Conservation (phyloP, 2,797 vertebrate species). For the Heteromormyrus szaboi region DNA sequence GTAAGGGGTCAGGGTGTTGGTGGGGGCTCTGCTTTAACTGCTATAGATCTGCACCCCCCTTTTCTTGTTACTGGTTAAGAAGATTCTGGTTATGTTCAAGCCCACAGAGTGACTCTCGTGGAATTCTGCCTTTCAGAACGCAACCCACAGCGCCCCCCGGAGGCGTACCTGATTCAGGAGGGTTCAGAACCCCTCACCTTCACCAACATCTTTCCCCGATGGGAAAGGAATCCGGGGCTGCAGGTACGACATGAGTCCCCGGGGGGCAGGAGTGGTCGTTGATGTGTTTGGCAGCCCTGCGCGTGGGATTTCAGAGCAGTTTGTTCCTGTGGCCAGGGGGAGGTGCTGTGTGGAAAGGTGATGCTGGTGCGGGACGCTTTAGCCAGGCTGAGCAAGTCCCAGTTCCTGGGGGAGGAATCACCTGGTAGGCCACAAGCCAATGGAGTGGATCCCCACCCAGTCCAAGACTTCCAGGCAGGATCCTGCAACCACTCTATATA, state of each 20-base stretch:
- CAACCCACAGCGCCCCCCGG: slow-evolving; percentile 62
- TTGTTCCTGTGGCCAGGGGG: slow-evolving; percentile 35
- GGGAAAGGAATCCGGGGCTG: slow-evolving; percentile 53
- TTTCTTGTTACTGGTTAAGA: neutral
- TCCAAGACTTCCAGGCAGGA: slow-evolving; percentile 63
- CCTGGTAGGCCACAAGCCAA: slow-evolving; percentile 56
- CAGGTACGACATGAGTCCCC: slow-evolving; percentile 44
- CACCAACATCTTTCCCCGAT: slow-evolving; percentile 69
- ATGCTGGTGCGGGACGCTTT: slow-evolving; percentile 69
- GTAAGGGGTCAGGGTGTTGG: slow-evolving; percentile 34
- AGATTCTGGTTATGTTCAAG: neutral
- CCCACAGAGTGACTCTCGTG: neutral
- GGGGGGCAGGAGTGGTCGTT: neutral
- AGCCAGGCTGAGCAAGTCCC: slow-evolving; percentile 57
- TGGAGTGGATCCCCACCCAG: slow-evolving; percentile 63
- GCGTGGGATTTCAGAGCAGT: neutral
- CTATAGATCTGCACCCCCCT: neutral
- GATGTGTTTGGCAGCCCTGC: neutral
- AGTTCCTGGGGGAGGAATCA: slow-evolving; percentile 59
- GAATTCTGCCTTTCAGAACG: slow-evolving; percentile 47
- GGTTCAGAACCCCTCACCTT: slow-evolving; percentile 69
- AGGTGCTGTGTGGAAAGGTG: slow-evolving; percentile 52
- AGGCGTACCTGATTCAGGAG: slow-evolving; percentile 63
- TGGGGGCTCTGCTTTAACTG: neutral
- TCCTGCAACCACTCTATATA: neutral